Evolutionary conservation across 2,888 invertebrate genomes (phyloP).

Genomic region (Hermaeophaga mercurialis): DNA sequence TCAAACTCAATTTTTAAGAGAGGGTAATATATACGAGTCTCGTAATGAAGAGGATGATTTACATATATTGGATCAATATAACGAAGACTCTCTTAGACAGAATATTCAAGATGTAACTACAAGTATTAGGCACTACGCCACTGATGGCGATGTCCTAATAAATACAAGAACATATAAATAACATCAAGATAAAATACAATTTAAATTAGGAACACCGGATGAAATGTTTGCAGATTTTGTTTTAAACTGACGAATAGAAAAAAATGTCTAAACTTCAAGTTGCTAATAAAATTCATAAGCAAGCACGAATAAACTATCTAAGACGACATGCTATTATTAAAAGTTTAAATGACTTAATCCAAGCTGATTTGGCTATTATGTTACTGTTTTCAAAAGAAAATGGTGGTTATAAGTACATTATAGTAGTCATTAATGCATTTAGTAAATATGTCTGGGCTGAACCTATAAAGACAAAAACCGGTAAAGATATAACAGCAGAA

Average conservation of each 20-base stretch:
- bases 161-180: background rate
- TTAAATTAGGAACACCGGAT: background rate
- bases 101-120: background rate
- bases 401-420: conserved; percentile 45
- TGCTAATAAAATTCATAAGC: conserved; percentile 41
- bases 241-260: background rate
- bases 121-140: background rate
- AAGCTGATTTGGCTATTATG: conserved; percentile 54
- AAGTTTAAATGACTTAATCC: conserved; percentile 53
- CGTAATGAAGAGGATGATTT: no score
- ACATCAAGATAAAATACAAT: background rate
- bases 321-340: conserved; percentile 48
- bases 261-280: conserved; percentile 1
- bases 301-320: conserved; percentile 50
- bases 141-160: background rate
- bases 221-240: background rate
- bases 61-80: no score
- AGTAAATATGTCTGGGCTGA: conserved; percentile 51
- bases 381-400: conserved; percentile 43
- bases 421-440: conserved; percentile 50
- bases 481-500: conserved; percentile 37
- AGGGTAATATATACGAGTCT: no score
- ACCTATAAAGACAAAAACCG: conserved; percentile 46
- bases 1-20: no score
- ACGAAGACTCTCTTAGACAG: background rate